phyloP scores from a whole-genome alignment of 1,140 invertebrate genomes.

The Mactra quadrangularis region DNA sequence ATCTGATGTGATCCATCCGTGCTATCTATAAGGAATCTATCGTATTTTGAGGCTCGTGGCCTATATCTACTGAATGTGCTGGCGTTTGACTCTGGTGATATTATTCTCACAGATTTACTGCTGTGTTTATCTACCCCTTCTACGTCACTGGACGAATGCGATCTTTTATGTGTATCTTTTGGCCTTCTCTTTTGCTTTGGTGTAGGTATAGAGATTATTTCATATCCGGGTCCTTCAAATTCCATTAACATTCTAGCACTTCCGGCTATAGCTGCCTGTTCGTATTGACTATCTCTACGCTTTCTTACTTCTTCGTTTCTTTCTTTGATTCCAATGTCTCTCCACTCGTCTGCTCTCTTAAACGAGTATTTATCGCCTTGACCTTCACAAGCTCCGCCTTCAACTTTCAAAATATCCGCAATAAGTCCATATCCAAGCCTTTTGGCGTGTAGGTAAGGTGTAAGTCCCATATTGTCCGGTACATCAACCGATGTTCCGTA shows the following conservation, averaged over 20 bases:
- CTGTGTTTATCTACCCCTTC: slow-evolving; percentile 1
- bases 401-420: slow-evolving; percentile 66
- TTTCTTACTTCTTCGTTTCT: slow-evolving; percentile 63
- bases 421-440: slow-evolving; percentile 75
- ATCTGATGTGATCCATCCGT: neutral
- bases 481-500: slow-evolving; percentile 76
- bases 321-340: slow-evolving; percentile 73
- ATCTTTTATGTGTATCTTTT: neutral
- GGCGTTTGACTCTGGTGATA: slow-evolving; percentile 21
- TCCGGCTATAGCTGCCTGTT: slow-evolving; percentile 70
- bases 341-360: slow-evolving; percentile 74
- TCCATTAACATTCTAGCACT: slow-evolving; percentile 50
- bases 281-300: slow-evolving; percentile 56
- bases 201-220: slow-evolving; percentile 59
- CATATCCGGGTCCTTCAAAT: slow-evolving; percentile 55
- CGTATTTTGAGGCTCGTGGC: neutral
- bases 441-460: slow-evolving; percentile 77
- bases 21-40: neutral
- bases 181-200: slow-evolving; percentile 34
- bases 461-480: slow-evolving; percentile 74
- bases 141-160: slow-evolving; percentile 12
- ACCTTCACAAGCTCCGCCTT: slow-evolving; percentile 72
- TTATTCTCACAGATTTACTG: slow-evolving; percentile 32
- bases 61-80: neutral
- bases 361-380: slow-evolving; percentile 73